Base-by-base conservation (phyloP, 2,797 vertebrate genomes). In the Hypotaenidia okinawae region DNA sequence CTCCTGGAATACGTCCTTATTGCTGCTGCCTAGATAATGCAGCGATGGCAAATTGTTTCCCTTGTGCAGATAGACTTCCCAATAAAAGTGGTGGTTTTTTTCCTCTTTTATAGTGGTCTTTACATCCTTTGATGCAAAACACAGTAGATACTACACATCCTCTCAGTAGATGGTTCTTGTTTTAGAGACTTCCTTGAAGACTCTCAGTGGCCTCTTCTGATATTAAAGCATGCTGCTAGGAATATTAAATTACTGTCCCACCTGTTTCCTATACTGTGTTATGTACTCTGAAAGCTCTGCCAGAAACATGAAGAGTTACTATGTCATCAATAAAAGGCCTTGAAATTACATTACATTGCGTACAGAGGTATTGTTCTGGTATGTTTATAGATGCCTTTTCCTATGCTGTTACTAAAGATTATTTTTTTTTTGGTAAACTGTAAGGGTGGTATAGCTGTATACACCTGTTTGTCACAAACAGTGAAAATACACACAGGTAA, bases 181-280 rank as follows among this genome's bases (percentile, higher is more conserved):
- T 93, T 45, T 61, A 66, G 43, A 95, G 35, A 61, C 61, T 87
- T 78, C 54, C 91, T 88, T 94, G 87, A 95, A 94, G 69, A 86
- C 51, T 86, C 57, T 91, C 84, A 84, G 35, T 70, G 62, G 87
- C 52, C 66, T 92, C 52, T 87, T 94, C 63, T 78, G 55, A 70
- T 86, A 83, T 61, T 75, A n/a, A 92, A 78, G 49, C 73, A 93
- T 39, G 51, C 82, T 87, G 73, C 79, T 89, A 84, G 76, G 87
- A 62, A 80, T 94, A 94, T 92, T 84, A 94, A 75, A 85, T 94
- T 92, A 76, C 84, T 72, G 43, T 70, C 57, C 61, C 90, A 89
- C 84, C 77, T 96, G 87, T 91, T 95, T 95, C 66, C n/a, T 86
- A 54, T 95, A 72, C 32, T 77, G 25, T 62, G 25, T 92, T 80